Evolutionary conservation across 2,888 invertebrate species (phyloP).

Genomic region (Rhamphomyia laevipes): DNA sequence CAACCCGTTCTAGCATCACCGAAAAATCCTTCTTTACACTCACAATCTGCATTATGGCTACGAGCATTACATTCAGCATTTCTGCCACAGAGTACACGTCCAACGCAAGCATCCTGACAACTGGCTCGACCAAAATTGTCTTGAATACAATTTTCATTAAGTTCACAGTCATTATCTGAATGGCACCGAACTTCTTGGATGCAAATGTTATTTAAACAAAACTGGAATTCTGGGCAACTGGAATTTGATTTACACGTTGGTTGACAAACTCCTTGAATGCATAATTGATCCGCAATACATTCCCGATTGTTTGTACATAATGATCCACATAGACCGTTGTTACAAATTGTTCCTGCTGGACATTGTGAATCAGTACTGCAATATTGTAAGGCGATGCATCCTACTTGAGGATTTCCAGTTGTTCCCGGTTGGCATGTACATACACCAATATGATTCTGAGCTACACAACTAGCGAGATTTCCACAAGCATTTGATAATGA

Average conservation of each 20-base stretch:
- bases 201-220: slow-evolving; percentile 73
- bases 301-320: slow-evolving; percentile 70
- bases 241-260: slow-evolving; percentile 67
- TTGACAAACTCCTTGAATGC: slow-evolving; percentile 75
- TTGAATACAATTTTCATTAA: slow-evolving; percentile 58
- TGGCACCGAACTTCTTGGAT: slow-evolving; percentile 68
- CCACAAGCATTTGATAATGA: slow-evolving; percentile 72
- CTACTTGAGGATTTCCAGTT: slow-evolving; percentile 76
- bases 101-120: slow-evolving; percentile 64
- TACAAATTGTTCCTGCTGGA: slow-evolving; percentile 70
- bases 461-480: slow-evolving; percentile 60
- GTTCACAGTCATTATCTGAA: slow-evolving; percentile 58
- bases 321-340: slow-evolving; percentile 67
- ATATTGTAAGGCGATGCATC: slow-evolving; percentile 72
- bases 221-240: slow-evolving; percentile 76
- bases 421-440: slow-evolving; percentile 76
- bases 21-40: slow-evolving; percentile 66
- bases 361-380: slow-evolving; percentile 73
- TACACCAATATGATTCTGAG: slow-evolving; percentile 65
- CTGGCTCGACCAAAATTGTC: slow-evolving; percentile 59
- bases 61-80: slow-evolving; percentile 68
- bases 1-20: slow-evolving; percentile 75
- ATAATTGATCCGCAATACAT: slow-evolving; percentile 74
- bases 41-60: slow-evolving; percentile 62
- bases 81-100: slow-evolving; percentile 60